These are phyloP conservation scores for Amblyjoppa proteus DNA, from an alignment of 2,888 invertebrate species.

Conservation along the genomic window DNA sequence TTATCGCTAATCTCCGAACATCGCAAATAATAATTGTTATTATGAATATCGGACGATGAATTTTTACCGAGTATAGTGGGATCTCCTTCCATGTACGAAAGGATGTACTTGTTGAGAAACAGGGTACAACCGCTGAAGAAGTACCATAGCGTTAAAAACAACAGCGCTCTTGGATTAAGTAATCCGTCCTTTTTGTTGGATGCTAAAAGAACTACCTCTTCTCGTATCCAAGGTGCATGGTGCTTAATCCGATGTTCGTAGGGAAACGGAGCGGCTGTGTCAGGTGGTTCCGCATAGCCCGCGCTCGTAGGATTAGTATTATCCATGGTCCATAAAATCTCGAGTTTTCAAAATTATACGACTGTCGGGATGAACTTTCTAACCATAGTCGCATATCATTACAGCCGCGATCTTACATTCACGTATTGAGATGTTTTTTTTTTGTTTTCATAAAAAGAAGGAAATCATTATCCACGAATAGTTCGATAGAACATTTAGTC, in stretches of 20 bases:
- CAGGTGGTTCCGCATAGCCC: constrained; percentile 78
- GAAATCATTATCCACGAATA: background rate
- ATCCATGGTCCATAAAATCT: constrained; percentile 62
- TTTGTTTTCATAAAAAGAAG: background rate
- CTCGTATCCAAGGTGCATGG: constrained; percentile 71
- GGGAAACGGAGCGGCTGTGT: constrained; percentile 73
- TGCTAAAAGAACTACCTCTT: constrained; percentile 77
- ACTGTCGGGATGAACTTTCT: background rate
- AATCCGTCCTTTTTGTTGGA: constrained; percentile 85
- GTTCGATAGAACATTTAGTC: background rate
- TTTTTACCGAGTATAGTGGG: constrained; percentile 89
- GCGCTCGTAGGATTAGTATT: constrained; percentile 40
- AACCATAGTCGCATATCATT: constrained; percentile 28
- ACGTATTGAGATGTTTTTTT: background rate
- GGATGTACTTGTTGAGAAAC: constrained; percentile 92
- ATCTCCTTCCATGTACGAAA: constrained; percentile 90
- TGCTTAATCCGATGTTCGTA: constrained; percentile 76
- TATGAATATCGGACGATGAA: background rate
- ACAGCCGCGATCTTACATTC: constrained; percentile 5
- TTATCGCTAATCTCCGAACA: background rate
- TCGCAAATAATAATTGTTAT: background rate
- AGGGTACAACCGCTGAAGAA: constrained; percentile 92
- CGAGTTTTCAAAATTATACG: background rate
- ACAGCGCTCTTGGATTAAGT: constrained; percentile 87
- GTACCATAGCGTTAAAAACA: constrained; percentile 90